Conservation (phyloP, 2,113 vertebrate species). For the Podiceps cristatus region DNA sequence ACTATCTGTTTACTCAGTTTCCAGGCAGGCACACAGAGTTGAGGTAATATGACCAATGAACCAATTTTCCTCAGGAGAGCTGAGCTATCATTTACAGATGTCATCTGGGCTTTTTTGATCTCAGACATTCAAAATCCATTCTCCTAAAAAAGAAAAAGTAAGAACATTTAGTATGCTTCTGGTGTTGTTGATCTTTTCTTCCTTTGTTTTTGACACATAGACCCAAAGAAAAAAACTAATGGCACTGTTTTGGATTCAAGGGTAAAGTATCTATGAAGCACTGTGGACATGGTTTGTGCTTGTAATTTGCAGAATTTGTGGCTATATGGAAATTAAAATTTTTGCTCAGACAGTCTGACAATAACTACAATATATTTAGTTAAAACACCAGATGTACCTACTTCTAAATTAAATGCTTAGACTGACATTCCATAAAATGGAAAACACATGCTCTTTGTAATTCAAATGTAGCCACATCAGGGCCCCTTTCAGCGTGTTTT, state of each 20-base stretch:
- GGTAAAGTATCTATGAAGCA: neutral
- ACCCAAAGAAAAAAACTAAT: neutral
- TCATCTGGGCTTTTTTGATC: neutral
- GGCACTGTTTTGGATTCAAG: neutral
- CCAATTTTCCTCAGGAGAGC: constrained; percentile 7
- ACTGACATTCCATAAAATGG: constrained; percentile 10
- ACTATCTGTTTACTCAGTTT: neutral
- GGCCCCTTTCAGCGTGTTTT: neutral
- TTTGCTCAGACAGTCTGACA: constrained; percentile 24
- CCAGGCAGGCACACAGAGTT: neutral
- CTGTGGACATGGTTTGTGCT: neutral
- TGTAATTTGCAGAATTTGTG: constrained; percentile 21
- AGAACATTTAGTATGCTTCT: neutral
- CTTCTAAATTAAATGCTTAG: constrained; percentile 33
- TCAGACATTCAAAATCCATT: neutral
- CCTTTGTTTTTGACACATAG: neutral
- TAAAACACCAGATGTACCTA: constrained; percentile 26
- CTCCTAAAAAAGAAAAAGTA: neutral
- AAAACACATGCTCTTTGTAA: neutral
- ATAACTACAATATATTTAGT: constrained; percentile 3
- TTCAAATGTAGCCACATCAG: neutral
- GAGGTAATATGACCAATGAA: constrained; percentile 1
- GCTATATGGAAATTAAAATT: neutral
- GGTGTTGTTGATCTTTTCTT: neutral
- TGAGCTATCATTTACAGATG: constrained; percentile 14